phyloP scores from a whole-genome alignment of 2,888 invertebrate species.

The Sturmia bella region DNA sequence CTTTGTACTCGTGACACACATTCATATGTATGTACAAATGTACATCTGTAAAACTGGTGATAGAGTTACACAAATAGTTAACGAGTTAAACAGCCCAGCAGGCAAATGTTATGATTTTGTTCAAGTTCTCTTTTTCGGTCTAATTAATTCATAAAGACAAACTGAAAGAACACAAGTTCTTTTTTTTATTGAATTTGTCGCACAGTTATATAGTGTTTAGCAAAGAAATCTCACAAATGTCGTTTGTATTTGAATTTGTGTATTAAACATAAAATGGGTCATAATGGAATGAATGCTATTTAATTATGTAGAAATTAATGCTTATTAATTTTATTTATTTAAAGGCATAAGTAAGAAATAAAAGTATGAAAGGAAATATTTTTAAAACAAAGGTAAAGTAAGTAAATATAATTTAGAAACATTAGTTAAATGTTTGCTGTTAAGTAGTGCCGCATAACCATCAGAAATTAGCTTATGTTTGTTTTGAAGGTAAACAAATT shows the following conservation, averaged over 20 bases:
- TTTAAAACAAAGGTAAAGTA: no score
- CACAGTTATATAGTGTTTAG: conserved; percentile 3
- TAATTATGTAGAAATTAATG: neutral
- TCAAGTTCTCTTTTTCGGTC: conserved; percentile 6
- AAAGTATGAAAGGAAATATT: neutral
- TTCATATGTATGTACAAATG: no score
- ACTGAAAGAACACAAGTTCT: neutral
- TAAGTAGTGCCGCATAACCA: no score
- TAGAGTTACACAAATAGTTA: conserved; percentile 36
- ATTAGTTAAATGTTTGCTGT: no score
- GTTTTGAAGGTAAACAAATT: no score
- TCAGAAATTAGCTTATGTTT: no score
- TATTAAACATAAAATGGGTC: conserved; percentile 18
- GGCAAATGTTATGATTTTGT: conserved; percentile 37
- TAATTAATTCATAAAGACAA: conserved; percentile 50
- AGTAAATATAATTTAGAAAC: no score
- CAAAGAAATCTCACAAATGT: neutral
- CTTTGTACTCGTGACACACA: conserved; percentile 9
- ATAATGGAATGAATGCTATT: neutral
- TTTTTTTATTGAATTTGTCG: conserved; percentile 24
- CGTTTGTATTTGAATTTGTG: neutral
- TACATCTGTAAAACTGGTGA: conserved; percentile 15
- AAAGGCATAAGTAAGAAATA: neutral
- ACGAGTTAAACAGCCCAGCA: conserved; percentile 9
- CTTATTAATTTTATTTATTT: neutral